Base-by-base conservation (phyloP, 2,797 vertebrate species). In the Hipposideros larvatus region DNA sequence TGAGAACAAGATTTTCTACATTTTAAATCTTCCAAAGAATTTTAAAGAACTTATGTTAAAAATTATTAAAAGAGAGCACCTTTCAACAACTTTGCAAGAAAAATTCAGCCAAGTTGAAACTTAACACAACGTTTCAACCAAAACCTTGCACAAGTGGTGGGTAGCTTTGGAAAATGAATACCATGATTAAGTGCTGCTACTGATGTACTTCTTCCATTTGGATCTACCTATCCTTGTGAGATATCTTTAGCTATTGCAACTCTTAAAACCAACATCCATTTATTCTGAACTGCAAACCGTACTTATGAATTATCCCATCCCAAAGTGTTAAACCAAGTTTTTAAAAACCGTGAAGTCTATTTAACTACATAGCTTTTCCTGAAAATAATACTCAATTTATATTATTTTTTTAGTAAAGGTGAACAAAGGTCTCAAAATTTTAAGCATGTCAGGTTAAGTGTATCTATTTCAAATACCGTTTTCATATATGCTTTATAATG, bases 21-120 rank as follows among this genome's bases (percentile, higher is more conserved):
- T 96, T 88, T 85, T 59, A 88, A 93, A 82, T 89, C 88, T 91
- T 87, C 7, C 61, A 73, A 86, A 80, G 77, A 80, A 65, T 89
- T 89, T 95, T 78, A 59, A 5, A 95, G 55, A 57, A 57, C 24
- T 26, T 51, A 46, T 71, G 59, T 71, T 80, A 88, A 63, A 71
- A 92, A 48, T 55, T 68, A 41, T 85, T 84, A 3, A 84, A 95
- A 84, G 43, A 70, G 13, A 75, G 37, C 43, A 41, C 46, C 18
- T 74, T 90, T 83, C 24, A n/a, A 53, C n/a, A 24, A 65, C 73
- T 93, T 89, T 85, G 84, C 59, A 91, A 77, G 53, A 75, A 85
- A 91, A 91, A 75, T 2, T 46, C 37, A 53, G 84, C 83, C 5
- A 85, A 87, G 34, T 91, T 93, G 82, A 93, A 95, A 93, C 63